Evolutionary conservation across 2,888 invertebrate genomes (phyloP), one percentile per base, ranked within the genome.

Genomic region (Chloroclystis v-ata): DNA sequence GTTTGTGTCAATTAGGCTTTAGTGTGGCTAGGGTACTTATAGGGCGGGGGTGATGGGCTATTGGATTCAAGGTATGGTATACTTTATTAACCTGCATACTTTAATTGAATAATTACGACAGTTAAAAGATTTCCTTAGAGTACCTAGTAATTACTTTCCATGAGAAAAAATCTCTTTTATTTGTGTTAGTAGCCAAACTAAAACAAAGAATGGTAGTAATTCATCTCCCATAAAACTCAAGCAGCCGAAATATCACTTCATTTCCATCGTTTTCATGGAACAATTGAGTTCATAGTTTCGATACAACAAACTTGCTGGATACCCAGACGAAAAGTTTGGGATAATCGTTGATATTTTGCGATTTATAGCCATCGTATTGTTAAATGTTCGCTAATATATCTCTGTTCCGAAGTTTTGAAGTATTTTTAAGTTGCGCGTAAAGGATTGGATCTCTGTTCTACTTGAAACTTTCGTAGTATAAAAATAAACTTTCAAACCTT

Each of bases 21-120:
- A 86, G 84, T 79, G 72, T 72, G 82, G 85, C 83, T 85, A 85
- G 85, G 81, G 78, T 82, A 84, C 84, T 85, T 85, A 84, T 84
- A 84, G 78, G 76, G 70, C 62, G 54, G 49, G 63, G 63, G 65
- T 59, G 57, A 59, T 59, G 62, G 57, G 52, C 57, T 54, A 56
- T 52, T 64, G 61, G 61, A 64, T 56, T 7, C 13, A 56, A 59
- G 59, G 59, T 59, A 49, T 30, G 41, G 28, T 11, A 5, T 35
- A 20, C 12, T 4, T 26, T 32, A 10, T n/a, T 38, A 33, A 9
- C 13, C 3, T 4, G 4, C 12, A 30, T 13, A 30, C 13, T 30
- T 30, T 30, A 12, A 13, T 9, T 3, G 13, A 13, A 13, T n/a
- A n/a, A n/a, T n/a, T n/a, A n/a, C n/a, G n/a, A n/a, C n/a, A n/a